A percentile compares a stretch with the other conserved stretches of the same genome.
phyloP scores from a whole-genome alignment of 1,140 invertebrate genomes.

The Drosophila pachea region DNA sequence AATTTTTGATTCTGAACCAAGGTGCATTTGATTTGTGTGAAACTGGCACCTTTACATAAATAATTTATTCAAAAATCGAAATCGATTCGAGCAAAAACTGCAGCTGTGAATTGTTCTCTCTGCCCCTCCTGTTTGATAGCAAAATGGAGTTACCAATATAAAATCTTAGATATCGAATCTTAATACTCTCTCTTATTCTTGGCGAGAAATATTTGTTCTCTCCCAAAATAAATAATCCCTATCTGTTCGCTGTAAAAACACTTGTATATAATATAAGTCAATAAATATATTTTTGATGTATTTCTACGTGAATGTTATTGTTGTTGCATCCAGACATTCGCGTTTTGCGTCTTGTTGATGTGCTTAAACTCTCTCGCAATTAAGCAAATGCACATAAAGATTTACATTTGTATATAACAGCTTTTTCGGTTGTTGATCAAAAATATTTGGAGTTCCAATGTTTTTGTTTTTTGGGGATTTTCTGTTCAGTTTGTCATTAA shows the following conservation, averaged over 20 bases:
- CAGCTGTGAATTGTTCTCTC: not conserved
- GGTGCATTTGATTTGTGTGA: not conserved
- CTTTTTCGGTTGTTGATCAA: conserved; percentile 17
- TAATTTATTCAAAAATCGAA: not conserved
- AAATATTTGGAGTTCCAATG: conserved; percentile 1
- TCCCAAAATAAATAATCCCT: not conserved
- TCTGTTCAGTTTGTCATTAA: conserved; percentile 14
- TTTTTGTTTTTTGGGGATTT: conserved; percentile 27
- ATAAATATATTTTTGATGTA: not conserved
- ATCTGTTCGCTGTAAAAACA: not conserved
- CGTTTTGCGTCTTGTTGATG: conserved; percentile 33
- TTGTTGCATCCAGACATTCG: not conserved
- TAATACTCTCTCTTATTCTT: no score
- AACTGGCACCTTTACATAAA: not conserved
- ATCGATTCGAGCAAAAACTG: not conserved
- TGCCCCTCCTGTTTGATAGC: not conserved
- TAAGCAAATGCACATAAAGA: no score
- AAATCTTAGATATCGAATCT: no score
- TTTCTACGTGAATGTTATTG: not conserved
- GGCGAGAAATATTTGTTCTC: no score
- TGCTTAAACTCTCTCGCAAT: not conserved
- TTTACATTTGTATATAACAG: no score
- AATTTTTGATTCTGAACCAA: not conserved
- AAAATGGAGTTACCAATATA: not conserved
- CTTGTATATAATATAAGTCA: not conserved